phyloP scores from a whole-genome alignment of 2,888 invertebrate species.

The Hedya salicella region DNA sequence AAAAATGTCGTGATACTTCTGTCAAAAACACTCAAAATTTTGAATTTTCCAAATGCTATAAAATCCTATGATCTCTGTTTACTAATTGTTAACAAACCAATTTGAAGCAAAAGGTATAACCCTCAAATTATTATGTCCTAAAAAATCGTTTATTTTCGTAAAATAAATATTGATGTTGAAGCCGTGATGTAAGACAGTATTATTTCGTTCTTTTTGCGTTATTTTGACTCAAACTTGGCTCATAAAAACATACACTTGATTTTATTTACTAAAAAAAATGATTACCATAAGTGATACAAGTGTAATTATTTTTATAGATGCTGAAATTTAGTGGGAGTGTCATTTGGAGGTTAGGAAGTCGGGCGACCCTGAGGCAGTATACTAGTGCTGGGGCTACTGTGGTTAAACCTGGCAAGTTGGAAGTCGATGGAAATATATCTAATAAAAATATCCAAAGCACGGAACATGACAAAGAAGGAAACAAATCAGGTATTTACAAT shows the following conservation, averaged over 20 bases:
- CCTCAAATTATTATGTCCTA: background rate
- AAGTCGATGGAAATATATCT: slow-evolving; percentile 56
- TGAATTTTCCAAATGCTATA: slow-evolving; percentile 58
- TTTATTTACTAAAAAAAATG: background rate
- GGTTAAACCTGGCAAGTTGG: slow-evolving; percentile 87
- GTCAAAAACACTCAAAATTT: slow-evolving; percentile 58
- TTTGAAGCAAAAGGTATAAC: slow-evolving; percentile 32
- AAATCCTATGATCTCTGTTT: slow-evolving; percentile 49
- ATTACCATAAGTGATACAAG: background rate
- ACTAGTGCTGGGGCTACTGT: slow-evolving; percentile 91
- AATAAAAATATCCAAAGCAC: slow-evolving; percentile 53
- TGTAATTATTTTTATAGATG: slow-evolving; percentile 67
- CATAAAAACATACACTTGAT: background rate
- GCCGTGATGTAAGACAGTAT: slow-evolving; percentile 74
- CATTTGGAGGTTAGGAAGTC: slow-evolving; percentile 82
- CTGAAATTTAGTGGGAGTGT: slow-evolving; percentile 78
- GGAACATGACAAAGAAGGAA: slow-evolving; percentile 51
- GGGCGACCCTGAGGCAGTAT: slow-evolving; percentile 68
- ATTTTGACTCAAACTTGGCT: slow-evolving; percentile 38
- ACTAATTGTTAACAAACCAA: slow-evolving; percentile 16
- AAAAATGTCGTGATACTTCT: slow-evolving; percentile 9
- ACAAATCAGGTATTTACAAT: slow-evolving; percentile 58
- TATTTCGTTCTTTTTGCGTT: slow-evolving; percentile 50
- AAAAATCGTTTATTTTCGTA: background rate
- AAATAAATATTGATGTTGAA: slow-evolving; percentile 35